These are phyloP conservation scores for Globodera ellingtonae DNA, from an alignment of 1,140 invertebrate species.

Conservation along the genomic window DNA sequence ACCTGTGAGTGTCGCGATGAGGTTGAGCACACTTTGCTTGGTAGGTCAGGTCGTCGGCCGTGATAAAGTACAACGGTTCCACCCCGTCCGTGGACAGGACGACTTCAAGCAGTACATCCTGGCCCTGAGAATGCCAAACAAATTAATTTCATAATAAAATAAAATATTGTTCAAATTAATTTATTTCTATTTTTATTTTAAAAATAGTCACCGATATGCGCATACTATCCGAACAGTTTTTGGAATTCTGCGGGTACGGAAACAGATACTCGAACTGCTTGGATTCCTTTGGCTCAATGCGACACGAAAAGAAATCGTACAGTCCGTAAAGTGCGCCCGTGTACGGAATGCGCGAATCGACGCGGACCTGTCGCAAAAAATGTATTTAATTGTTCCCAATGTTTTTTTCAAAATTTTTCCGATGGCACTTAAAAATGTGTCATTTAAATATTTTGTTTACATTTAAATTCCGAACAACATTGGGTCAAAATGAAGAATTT, in stretches of 20 bases:
- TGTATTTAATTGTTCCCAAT: background rate
- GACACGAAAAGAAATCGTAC: conserved; percentile 64
- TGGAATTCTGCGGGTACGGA: conserved; percentile 58
- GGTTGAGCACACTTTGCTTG: conserved; percentile 58
- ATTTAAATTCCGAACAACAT: conserved; percentile 29
- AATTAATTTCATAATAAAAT: no score
- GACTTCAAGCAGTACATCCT: conserved; percentile 62
- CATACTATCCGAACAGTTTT: conserved; percentile 63
- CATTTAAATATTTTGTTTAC: background rate
- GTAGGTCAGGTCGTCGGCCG: conserved; percentile 63
- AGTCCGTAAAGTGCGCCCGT: conserved; percentile 64
- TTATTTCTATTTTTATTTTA: conserved; percentile 1
- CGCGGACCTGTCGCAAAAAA: conserved; percentile 21
- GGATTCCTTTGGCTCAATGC: conserved; percentile 59
- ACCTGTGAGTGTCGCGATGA: background rate
- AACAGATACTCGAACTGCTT: conserved; percentile 58
- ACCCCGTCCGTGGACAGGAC: conserved; percentile 64
- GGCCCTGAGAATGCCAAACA: conserved; percentile 45
- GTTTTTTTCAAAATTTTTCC: no score
- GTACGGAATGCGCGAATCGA: conserved; percentile 59
- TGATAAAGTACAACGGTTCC: conserved; percentile 64
- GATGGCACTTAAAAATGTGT: no score
- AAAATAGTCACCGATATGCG: conserved; percentile 47
- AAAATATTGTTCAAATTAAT: no score
- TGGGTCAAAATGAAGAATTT: no score